These are phyloP conservation scores for Latrodectus elegans DNA, from an alignment of 2,888 invertebrate genomes.

Conservation along the genomic window DNA sequence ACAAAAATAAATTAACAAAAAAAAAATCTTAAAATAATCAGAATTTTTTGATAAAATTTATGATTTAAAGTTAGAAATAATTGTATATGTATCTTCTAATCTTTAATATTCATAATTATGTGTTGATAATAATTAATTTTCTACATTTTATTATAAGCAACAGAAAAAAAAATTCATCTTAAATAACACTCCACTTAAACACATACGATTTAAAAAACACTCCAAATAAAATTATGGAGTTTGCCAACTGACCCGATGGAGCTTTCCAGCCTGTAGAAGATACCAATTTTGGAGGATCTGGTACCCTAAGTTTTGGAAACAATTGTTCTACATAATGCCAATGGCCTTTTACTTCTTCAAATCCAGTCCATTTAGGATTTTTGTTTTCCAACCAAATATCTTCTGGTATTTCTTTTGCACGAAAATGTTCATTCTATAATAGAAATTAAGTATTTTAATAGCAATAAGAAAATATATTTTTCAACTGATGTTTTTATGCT, in stretches of 20 bases:
- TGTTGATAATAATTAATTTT: too few relatives aligned
- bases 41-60: neutral
- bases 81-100: too few relatives aligned
- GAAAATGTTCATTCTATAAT: neutral
- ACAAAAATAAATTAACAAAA: neutral
- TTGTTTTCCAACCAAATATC: conserved; percentile 54
- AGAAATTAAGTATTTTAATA: too few relatives aligned
- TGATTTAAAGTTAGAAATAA: too few relatives aligned
- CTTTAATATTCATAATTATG: too few relatives aligned
- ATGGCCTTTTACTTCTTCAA: conserved; percentile 54
- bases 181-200: too few relatives aligned
- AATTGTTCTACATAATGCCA: conserved; percentile 66
- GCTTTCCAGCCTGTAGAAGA: conserved; percentile 51
- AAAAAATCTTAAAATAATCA: neutral
- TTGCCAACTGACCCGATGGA: conserved; percentile 28
- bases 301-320: conserved; percentile 41
- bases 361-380: conserved; percentile 34
- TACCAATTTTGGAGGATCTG: conserved; percentile 5
- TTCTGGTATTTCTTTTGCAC: conserved; percentile 35
- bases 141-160: too few relatives aligned
- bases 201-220: too few relatives aligned
- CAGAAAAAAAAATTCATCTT: too few relatives aligned
- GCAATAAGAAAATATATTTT: too few relatives aligned
- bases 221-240: too few relatives aligned
- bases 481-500: too few relatives aligned